Evolutionary conservation across 2,888 invertebrate species (phyloP).

Genomic region (Eustalomyia histrio): DNA sequence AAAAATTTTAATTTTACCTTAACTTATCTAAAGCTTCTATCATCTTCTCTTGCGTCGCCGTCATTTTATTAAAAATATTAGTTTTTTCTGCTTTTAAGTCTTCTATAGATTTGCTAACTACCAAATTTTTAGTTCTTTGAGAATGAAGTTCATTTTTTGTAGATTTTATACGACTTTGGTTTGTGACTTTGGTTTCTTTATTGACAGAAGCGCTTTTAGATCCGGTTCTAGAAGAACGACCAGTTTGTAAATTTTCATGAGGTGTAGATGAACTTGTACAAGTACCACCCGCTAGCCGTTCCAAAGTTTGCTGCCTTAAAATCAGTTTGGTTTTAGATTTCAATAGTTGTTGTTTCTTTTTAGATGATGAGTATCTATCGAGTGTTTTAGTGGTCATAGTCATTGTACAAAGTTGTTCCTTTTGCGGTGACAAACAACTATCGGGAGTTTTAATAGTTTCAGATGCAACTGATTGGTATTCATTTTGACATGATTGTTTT

Average conservation of each 20-base stretch:
- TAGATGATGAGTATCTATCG: background rate
- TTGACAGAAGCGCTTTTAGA: background rate
- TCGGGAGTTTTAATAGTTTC: background rate
- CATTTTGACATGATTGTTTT: background rate
- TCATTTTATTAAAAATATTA: conserved; percentile 74
- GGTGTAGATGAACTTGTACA: background rate
- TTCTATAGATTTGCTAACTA: conserved; percentile 69
- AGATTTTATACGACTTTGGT: background rate
- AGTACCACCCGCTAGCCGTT: conserved; percentile 14
- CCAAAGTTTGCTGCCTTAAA: conserved; percentile 19
- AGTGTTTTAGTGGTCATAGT: background rate
- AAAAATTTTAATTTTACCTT: too few species aligned
- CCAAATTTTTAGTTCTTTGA: conserved; percentile 17
- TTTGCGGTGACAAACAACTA: background rate
- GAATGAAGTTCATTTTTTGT: background rate
- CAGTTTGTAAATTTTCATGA: background rate
- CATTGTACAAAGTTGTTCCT: background rate
- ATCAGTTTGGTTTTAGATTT: conserved; percentile 2
- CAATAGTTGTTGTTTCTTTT: background rate
- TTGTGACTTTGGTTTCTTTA: background rate
- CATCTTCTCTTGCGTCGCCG: conserved; percentile 74
- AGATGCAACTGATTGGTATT: too few species aligned
- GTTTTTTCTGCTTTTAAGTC: conserved; percentile 72
- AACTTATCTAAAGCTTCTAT: conserved; percentile 72
- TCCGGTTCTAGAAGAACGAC: background rate